phyloP scores from a whole-genome alignment of 2,797 vertebrate species.

The Parotocinclus haroldoi region DNA sequence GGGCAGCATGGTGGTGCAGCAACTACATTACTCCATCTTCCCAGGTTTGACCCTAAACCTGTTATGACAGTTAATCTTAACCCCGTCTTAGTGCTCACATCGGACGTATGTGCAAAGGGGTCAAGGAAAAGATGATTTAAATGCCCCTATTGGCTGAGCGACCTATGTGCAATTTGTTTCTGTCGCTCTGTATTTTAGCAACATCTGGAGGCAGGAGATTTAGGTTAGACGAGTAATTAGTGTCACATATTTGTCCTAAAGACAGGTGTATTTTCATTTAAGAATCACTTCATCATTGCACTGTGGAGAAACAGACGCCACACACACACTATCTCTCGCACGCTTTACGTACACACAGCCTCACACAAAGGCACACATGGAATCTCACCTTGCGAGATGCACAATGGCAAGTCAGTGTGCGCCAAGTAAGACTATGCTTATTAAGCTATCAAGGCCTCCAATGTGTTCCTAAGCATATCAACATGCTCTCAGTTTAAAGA shows the following conservation, averaged over 20 bases:
- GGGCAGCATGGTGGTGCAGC: no score
- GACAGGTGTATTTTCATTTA: conserved; percentile 83
- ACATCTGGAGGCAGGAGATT: conserved; percentile 82
- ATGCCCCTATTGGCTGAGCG: conserved; percentile 69
- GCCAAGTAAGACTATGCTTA: conserved; percentile 39
- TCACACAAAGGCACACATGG: conserved; percentile 25
- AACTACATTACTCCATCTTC: no score
- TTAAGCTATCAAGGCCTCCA: conserved; percentile 38
- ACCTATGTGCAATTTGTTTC: conserved; percentile 71
- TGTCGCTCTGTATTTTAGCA: conserved; percentile 76
- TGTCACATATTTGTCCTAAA: conserved; percentile 80
- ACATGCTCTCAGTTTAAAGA: conserved; percentile 20
- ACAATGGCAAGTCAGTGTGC: conserved; percentile 50
- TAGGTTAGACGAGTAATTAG: conserved; percentile 85
- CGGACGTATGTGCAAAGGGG: conserved; percentile 73
- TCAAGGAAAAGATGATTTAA: conserved; percentile 83
- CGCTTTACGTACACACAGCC: conserved; percentile 29
- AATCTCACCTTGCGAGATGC: conserved; percentile 46
- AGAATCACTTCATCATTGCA: conserved; percentile 76
- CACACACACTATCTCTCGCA: conserved; percentile 34
- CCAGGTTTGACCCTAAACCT: not conserved
- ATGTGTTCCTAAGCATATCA: conserved; percentile 30
- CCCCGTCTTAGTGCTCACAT: conserved; percentile 65
- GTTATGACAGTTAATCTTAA: conserved; percentile 66
- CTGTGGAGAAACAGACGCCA: conserved; percentile 57